Conservation (phyloP, 2,113 vertebrate species). For the Apeltes quadracus region DNA sequence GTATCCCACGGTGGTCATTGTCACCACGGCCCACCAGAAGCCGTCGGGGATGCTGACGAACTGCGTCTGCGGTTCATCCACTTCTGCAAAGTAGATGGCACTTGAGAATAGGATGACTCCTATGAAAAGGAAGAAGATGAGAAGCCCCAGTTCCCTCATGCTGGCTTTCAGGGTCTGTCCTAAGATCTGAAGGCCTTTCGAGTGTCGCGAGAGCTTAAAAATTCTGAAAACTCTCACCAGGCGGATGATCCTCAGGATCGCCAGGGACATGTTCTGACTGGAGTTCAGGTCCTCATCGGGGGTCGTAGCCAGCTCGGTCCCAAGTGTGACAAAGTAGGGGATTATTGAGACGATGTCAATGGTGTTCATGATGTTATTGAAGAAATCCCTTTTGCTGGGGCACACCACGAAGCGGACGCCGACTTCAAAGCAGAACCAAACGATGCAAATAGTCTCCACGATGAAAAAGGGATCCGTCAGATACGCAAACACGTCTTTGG, state of each 20-base stretch:
- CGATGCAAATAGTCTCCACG: conserved; percentile 93
- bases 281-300: conserved; percentile 83
- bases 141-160: conserved; percentile 90
- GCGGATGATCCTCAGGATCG: conserved; percentile 93
- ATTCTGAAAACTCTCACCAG: conserved; percentile 96
- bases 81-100: conserved; percentile 95
- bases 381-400: conserved; percentile 95
- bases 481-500: conserved; percentile 74
- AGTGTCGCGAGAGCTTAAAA: conserved; percentile 95
- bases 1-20: conserved; percentile 98
- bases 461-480: conserved; percentile 96
- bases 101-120: conserved; percentile 99
- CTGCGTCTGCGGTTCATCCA: conserved; percentile 94
- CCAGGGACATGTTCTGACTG: conserved; percentile 95
- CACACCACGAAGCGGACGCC: conserved; percentile 91
- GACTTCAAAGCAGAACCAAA: conserved; percentile 97
- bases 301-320: conserved; percentile 90
- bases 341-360: conserved; percentile 97
- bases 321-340: conserved; percentile 95
- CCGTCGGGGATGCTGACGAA: conserved; percentile 98
- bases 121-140: conserved; percentile 98
- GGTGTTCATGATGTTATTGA: conserved; percentile 96
- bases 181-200: conserved; percentile 92
- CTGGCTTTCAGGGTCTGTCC: conserved; percentile 92
- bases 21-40: conserved; percentile 99